Evolutionary conservation across 2,113 vertebrate species (phyloP).

Genomic region (Vanacampus margaritifer): DNA sequence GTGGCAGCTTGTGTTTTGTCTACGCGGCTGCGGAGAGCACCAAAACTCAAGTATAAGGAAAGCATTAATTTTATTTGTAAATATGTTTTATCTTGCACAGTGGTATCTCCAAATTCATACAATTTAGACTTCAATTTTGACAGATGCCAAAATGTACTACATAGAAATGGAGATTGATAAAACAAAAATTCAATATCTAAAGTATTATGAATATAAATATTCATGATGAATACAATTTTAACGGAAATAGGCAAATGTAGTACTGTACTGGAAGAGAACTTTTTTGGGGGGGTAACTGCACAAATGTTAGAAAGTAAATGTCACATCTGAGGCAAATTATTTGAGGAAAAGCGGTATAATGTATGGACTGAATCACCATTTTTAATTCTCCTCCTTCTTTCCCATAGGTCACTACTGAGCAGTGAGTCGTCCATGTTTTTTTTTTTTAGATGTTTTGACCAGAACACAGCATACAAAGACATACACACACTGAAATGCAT

Average conservation of each 20-base stretch:
- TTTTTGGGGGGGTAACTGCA: too few species aligned
- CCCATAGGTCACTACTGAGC: slow-evolving; percentile 61
- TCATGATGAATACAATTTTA: too few species aligned
- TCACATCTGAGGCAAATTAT: too few species aligned
- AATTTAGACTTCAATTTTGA: too few species aligned
- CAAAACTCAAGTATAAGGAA: background rate
- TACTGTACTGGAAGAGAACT: too few species aligned
- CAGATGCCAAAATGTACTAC: too few species aligned
- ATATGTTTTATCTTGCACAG: background rate
- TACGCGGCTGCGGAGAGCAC: background rate
- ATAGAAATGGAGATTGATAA: too few species aligned
- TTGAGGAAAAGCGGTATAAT: background rate
- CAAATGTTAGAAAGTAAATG: too few species aligned
- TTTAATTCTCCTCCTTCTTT: background rate
- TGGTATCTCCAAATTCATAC: background rate
- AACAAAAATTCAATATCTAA: too few species aligned
- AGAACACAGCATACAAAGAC: background rate
- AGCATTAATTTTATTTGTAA: background rate
- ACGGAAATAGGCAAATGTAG: too few species aligned
- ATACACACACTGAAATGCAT: background rate
- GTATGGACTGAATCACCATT: background rate
- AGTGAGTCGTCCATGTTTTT: slow-evolving; percentile 2
- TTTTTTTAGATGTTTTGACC: slow-evolving; percentile 11
- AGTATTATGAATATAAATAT: too few species aligned
- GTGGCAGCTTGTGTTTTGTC: background rate